Conservation (phyloP, 2,888 invertebrate genomes). For the Parthenolecanium corni region DNA sequence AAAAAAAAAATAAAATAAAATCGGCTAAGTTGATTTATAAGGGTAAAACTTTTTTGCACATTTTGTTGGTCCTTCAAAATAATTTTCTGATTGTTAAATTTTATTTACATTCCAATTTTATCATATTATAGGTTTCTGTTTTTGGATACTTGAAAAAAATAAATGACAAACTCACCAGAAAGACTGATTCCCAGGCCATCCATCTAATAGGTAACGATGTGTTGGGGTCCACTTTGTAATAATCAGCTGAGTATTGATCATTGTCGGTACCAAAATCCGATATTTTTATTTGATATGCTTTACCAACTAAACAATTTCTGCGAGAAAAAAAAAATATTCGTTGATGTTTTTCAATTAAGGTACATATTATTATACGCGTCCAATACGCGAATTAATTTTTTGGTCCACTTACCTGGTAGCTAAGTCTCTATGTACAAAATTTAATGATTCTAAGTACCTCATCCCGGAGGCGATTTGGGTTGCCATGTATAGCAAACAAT, state of each 20-base stretch:
- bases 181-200: constrained; percentile 81
- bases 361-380: too few relatives aligned
- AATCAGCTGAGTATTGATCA: constrained; percentile 65
- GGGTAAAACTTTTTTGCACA: too few relatives aligned
- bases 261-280: constrained; percentile 77
- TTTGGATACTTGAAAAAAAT: too few relatives aligned
- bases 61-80: too few relatives aligned
- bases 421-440: constrained; percentile 82
- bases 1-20: too few relatives aligned
- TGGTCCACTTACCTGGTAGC: constrained; percentile 53
- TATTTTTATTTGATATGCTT: constrained; percentile 67
- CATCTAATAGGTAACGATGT: constrained; percentile 73
- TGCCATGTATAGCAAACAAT: constrained; percentile 66
- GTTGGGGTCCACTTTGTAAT: constrained; percentile 67
- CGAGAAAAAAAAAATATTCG: constrained; percentile 32
- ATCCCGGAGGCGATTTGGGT: constrained; percentile 80
- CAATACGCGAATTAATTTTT: too few relatives aligned
- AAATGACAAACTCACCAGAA: constrained; percentile 43
- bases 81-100: too few relatives aligned
- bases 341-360: neutral
- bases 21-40: too few relatives aligned
- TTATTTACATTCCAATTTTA: too few relatives aligned
- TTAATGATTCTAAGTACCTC: constrained; percentile 75
- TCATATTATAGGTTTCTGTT: too few relatives aligned
- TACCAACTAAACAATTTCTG: constrained; percentile 76